Evolutionary conservation across 2,888 invertebrate genomes (phyloP), one percentile per base, ranked within the genome.

Genomic region (Cremastinae sp.): DNA sequence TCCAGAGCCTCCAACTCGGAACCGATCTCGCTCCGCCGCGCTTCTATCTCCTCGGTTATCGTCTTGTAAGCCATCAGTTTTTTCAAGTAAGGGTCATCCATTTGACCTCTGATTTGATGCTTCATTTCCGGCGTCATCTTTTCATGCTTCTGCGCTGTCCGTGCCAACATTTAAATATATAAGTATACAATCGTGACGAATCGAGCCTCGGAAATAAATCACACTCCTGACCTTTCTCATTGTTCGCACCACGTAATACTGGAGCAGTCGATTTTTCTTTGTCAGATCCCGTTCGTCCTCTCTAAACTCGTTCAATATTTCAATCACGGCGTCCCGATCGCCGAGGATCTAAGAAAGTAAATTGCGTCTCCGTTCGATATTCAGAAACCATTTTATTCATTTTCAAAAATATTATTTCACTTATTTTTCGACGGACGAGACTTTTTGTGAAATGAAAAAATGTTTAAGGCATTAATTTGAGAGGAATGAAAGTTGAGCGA

Each of bases 401-500:
- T n/a, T 7, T 14, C 20, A 1, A 3, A 7, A 36, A 14, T 12
- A 12, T 7, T 22, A 7, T 16, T 3, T 12, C n/a, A n/a, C n/a
- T n/a, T n/a, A n/a, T n/a, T n/a, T n/a, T n/a, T n/a, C n/a, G n/a
- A n/a, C n/a, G n/a, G n/a, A n/a, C n/a, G n/a, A 28, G 5, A 28
- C 28, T 28, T 28, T 28, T 28, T 28, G 28, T 28, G 2, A 41
- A 12, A 41, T 4, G 10, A 12, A 5, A 12, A 41, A n/a, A 54
- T 3, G 8, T 59, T 53, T 72, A 75, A 18, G 36, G 69, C 28
- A 84, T 79, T 71, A 80, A 79, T 81, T 79, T 79, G 68, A 77
- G 56, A 58, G 80, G 75, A 56, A 82, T 61, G 74, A 83, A 73
- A 80, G 82, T 81, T 79, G 81, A 78, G 79, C 82, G 74, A 80